Evolutionary conservation across 2,888 invertebrate genomes (phyloP).

Genomic region (Peribatodes rhomboidaria): DNA sequence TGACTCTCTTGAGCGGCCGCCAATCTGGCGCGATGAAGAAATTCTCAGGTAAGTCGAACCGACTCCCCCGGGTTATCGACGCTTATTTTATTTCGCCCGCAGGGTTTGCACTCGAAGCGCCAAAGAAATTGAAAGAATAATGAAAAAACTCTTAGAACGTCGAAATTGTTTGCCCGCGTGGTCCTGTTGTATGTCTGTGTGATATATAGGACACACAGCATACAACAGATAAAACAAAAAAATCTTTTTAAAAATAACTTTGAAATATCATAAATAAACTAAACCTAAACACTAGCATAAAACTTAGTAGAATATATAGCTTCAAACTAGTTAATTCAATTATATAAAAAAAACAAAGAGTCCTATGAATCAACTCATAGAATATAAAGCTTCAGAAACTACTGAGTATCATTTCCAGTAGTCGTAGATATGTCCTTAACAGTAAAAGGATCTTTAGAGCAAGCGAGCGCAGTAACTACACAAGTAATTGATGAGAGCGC

Average conservation of each 20-base stretch:
- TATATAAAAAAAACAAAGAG: too few species aligned
- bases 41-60: constrained; percentile 51
- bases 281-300: too few species aligned
- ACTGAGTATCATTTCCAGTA: too few species aligned
- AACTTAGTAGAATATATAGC: too few species aligned
- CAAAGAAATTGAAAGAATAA: constrained; percentile 71
- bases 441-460: too few species aligned
- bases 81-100: constrained; percentile 56
- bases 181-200: constrained; percentile 62
- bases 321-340: too few species aligned
- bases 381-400: too few species aligned
- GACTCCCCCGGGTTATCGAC: constrained; percentile 44
- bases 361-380: too few species aligned
- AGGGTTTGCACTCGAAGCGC: constrained; percentile 58
- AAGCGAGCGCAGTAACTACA: constrained; percentile 16
- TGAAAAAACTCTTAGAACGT: constrained; percentile 68
- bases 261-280: too few species aligned
- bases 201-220: constrained; percentile 42
- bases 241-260: too few species aligned
- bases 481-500: constrained; percentile 54
- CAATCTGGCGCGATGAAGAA: constrained; percentile 60
- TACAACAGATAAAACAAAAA: too few species aligned
- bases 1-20: constrained; percentile 54
- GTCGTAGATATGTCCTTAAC: too few species aligned
- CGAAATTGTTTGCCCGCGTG: constrained; percentile 69